Evolutionary conservation across 2,888 invertebrate genomes (phyloP).

Genomic region (Oxytorus armatus): DNA sequence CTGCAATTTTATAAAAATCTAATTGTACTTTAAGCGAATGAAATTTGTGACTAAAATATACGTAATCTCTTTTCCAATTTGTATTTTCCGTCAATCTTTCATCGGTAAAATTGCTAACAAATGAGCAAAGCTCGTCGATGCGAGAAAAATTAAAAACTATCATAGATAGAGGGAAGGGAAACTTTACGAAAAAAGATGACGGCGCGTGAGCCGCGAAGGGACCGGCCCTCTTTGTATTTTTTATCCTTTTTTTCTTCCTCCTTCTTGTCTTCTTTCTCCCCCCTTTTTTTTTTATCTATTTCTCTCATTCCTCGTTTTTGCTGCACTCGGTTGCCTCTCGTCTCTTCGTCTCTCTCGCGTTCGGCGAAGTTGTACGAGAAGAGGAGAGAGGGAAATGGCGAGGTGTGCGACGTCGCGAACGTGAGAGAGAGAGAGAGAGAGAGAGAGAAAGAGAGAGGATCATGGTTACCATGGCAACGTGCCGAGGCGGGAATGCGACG

Average conservation of each 20-base stretch:
- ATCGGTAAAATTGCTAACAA: no score
- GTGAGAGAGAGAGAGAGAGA: slow-evolving; percentile 63
- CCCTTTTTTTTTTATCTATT: slow-evolving; percentile 57
- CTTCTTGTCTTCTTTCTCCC: slow-evolving; percentile 32
- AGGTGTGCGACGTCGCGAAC: slow-evolving; percentile 60
- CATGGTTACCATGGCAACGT: slow-evolving; percentile 87
- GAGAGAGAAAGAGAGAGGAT: slow-evolving; percentile 57
- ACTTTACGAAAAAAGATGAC: slow-evolving; percentile 33
- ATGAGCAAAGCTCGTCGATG: no score
- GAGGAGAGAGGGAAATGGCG: slow-evolving; percentile 58
- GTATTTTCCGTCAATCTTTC: no score
- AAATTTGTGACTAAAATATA: no score
- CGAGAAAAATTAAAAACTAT: background rate
- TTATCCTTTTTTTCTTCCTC: slow-evolving; percentile 22
- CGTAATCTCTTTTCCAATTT: no score
- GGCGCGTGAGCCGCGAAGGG: slow-evolving; percentile 69
- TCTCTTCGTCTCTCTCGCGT: slow-evolving; percentile 56
- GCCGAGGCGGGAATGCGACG: slow-evolving; percentile 84
- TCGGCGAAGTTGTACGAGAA: slow-evolving; percentile 24
- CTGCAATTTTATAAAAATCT: no score
- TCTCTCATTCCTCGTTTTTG: slow-evolving; percentile 49
- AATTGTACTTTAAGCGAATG: no score
- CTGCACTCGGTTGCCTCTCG: slow-evolving; percentile 54
- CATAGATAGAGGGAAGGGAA: background rate
- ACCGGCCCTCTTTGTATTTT: slow-evolving; percentile 52